Evolutionary conservation across 1,140 invertebrate species (phyloP), one percentile per base, ranked within the genome.

Genomic region (Adoxophyes honmai): DNA sequence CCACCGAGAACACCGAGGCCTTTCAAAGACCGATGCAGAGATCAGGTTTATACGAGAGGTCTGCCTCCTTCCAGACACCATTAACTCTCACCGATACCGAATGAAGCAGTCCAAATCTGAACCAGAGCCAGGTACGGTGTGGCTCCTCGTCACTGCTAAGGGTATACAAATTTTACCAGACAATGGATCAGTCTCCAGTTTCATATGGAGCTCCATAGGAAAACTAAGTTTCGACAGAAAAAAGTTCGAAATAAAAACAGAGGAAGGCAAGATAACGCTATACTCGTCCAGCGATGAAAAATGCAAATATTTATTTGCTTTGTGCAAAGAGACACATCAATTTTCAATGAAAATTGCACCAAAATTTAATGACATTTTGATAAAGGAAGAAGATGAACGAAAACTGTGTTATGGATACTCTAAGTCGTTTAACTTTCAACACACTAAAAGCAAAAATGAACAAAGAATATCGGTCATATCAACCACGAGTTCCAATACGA

Each of bases 171-270:
- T 98, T 42, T 94, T 96, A 60, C 91, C 92, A 3, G 92, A 94
- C 61, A 91, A 93, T 71, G 92, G 93, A 59, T 91, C 91, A 14
- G 88, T 92, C 1, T 92, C 93, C n/a, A 79, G 74, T 65, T 98
- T 98, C 79, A 92, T 96, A 28, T 98, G 97, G 97, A 95, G 95
- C 73, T 96, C 96, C 70, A 98, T 98, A 57, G 96, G 94, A 44
- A 98, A 98, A 89, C 90, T 98, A 6, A 96, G 95, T 79, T 98
- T 98, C 87, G 97, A 98, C 93, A 94, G 97, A 76, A 98, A 98
- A 88, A 98, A 98, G 85, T 98, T 98, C 89, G 97, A 98, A 90
- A 97, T 99, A 66, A 92, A 96, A 39, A 96, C 95, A 1, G 93
- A 94, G 21, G 96, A 96, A 70, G 94, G 94, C 63, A 97, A 97